phyloP scores from a whole-genome alignment of 2,888 invertebrate genomes.

The Pheosia tremula region DNA sequence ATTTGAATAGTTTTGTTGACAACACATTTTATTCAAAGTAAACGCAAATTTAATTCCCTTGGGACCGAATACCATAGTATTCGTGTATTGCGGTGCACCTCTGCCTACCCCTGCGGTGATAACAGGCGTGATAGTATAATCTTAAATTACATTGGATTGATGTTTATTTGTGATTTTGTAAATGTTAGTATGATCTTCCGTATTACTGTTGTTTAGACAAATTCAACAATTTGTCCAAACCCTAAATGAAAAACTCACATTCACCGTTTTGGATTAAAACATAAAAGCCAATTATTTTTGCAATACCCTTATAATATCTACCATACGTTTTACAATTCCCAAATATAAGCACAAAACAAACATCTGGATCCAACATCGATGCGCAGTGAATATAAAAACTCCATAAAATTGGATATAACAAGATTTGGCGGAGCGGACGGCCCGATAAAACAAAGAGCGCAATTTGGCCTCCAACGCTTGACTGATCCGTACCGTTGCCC shows the following conservation, averaged over 20 bases:
- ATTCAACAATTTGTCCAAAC: no score
- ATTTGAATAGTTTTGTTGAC: not conserved
- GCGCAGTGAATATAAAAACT: slow-evolving; percentile 57
- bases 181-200: no score
- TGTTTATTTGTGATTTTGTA: no score
- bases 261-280: no score
- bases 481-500: slow-evolving; percentile 65
- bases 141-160: no score
- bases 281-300: no score
- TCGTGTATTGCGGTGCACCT: no score
- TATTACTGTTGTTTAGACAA: no score
- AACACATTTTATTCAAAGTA: slow-evolving; percentile 18
- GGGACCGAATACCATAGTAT: no score
- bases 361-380: slow-evolving; percentile 21
- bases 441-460: slow-evolving; percentile 65
- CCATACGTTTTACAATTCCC: slow-evolving; percentile 19
- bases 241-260: no score
- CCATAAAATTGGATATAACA: slow-evolving; percentile 52
- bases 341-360: slow-evolving; percentile 18
- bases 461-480: slow-evolving; percentile 62
- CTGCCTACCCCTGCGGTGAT: no score
- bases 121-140: no score
- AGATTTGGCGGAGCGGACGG: slow-evolving; percentile 57
- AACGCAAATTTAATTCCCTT: not conserved
- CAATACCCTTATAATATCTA: not conserved